Base-by-base conservation (phyloP, 2,888 invertebrate genomes). In the Alsophila aescularia region DNA sequence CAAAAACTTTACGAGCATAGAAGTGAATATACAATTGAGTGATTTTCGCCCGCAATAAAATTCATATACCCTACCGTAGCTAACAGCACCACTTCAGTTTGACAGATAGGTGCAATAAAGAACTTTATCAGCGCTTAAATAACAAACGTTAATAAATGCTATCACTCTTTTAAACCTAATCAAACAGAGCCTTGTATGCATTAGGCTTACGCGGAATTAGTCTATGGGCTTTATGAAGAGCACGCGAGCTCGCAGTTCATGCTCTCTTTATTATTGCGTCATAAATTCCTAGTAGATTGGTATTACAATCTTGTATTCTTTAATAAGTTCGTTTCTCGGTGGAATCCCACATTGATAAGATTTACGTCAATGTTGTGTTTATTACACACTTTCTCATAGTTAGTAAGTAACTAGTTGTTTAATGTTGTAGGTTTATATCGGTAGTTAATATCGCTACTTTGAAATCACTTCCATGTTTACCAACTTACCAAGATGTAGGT, bases 201-300 rank as follows among this genome's bases (percentile, higher is more conserved):
- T 14, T 34, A 42, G 48, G 37, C 24, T 37, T 4, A 42, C 41
- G 15, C 14, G 9, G 13, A 24, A 36, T 53, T 53, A 42, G 36
- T 53, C 37, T 48, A 37, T 42, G 32, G 37, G 31, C 36, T 24
- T 53, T 32, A 37, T 36, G 47, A 52, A 52, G 35, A 47, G 36
- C 1, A 18, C 29, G 31, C 12, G 6, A 35, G 36, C 15, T 29
- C 29, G 29, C 18, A 41, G 14, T 42, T 35, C 10, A 10, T 31
- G 29, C 36, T 41, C 36, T 51, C 29, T 13, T 14, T 12, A 37
- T 24, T 24, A 24, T 44, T 44, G 18, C 34, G 52, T 44, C 44
- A 37, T 34, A 15, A 36, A 31, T 18, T 42, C 7, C 27, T 39
- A 15, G 21, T 52, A 24, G 8, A 27, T 52, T 31, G 21, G 5